These are phyloP conservation scores for Venturia canescens DNA, from an alignment of 1,140 invertebrate species.

Conservation along the genomic window DNA sequence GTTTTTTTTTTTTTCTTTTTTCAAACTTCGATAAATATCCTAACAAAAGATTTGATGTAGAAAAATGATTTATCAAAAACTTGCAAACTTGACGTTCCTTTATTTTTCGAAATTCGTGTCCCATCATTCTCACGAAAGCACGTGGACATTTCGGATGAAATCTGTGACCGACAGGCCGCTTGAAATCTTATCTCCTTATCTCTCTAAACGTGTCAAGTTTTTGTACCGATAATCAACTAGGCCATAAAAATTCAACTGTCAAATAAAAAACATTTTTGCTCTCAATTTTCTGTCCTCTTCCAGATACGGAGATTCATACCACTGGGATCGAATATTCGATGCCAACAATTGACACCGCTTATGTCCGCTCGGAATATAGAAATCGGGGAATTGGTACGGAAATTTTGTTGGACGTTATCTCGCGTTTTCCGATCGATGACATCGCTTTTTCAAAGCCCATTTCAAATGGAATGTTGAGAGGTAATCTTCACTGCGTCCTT, in stretches of 20 bases:
- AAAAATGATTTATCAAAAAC: not conserved
- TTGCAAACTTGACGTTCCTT: too few relatives aligned
- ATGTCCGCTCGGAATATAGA: constrained; percentile 58
- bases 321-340: constrained; percentile 53
- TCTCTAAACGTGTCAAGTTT: too few relatives aligned
- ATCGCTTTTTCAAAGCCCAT: constrained; percentile 61
- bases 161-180: too few relatives aligned
- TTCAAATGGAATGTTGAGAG: constrained; percentile 56
- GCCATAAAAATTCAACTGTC: too few relatives aligned
- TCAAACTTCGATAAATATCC: too few relatives aligned
- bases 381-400: constrained; percentile 55
- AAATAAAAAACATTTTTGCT: not conserved
- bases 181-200: too few relatives aligned
- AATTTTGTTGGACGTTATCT: constrained; percentile 52
- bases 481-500: constrained; percentile 26
- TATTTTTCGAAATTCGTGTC: too few relatives aligned
- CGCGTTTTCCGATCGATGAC: constrained; percentile 55
- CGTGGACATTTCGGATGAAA: too few relatives aligned
- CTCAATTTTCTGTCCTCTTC: too few relatives aligned
- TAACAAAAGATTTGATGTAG: not conserved
- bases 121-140: too few relatives aligned
- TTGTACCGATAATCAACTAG: too few relatives aligned
- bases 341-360: constrained; percentile 58
- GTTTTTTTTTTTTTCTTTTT: too few relatives aligned
- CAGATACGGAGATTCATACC: constrained; percentile 52